Evolutionary conservation across 2,888 invertebrate genomes (phyloP).

Genomic region (Melanostoma mellinum): DNA sequence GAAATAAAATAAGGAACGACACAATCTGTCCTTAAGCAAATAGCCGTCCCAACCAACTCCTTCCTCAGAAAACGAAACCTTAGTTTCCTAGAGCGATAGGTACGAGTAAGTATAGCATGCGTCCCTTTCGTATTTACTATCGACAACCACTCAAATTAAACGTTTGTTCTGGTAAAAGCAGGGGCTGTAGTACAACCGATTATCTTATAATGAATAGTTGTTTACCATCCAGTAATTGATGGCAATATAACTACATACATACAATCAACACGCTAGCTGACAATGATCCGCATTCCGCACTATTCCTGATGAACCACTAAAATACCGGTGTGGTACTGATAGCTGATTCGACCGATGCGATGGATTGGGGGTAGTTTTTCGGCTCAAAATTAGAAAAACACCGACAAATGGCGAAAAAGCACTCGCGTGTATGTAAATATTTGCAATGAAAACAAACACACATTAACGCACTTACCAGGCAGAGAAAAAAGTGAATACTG

Average conservation of each 20-base stretch:
- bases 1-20: not conserved
- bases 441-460: conserved; percentile 37
- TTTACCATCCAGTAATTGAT: conserved; percentile 54
- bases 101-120: conserved; percentile 1
- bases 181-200: not conserved
- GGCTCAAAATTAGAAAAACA: not conserved
- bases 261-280: not conserved
- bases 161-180: conserved; percentile 4
- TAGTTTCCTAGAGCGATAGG: not conserved
- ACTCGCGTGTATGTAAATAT: conserved; percentile 49
- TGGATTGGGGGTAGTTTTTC: not conserved
- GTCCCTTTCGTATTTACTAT: not conserved
- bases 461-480: conserved; percentile 64
- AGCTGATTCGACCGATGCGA: conserved; percentile 1
- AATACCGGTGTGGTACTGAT: not conserved
- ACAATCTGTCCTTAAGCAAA: conserved; percentile 9
- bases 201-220: conserved; percentile 54
- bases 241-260: not conserved
- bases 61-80: conserved; percentile 4
- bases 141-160: conserved; percentile 10
- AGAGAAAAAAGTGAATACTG: conserved; percentile 3
- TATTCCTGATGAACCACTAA: conserved; percentile 3
- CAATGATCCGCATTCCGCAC: conserved; percentile 19
- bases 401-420: conserved; percentile 19
- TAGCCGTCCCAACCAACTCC: not conserved